Evolutionary conservation across 2,888 invertebrate genomes (phyloP), one percentile per base, ranked within the genome.

Genomic region (Zhuqinia jingwanae): DNA sequence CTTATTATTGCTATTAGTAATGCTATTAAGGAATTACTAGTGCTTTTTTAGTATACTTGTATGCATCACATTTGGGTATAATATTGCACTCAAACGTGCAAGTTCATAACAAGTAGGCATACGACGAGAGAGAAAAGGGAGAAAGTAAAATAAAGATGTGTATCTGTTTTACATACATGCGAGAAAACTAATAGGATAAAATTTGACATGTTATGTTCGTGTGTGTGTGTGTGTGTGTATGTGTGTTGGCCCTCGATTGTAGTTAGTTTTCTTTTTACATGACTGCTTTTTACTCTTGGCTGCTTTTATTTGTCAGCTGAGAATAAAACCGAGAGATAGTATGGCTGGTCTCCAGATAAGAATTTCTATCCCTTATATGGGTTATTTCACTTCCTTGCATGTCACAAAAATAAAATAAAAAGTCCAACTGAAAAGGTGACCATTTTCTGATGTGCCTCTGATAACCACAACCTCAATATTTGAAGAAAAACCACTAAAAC

Each of bases 171-270:
- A 15, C 63, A 63, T 63, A n/a, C 42, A 45, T 45, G 68, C 68
- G n/a, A n/a, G n/a, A 68, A 65, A 68, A 68, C 45, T 45, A 68
- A 68, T 68, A 45, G 13, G 22, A 68, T 68, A 45, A 42, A 65
- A 65, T 65, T 45, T 68, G 68, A 68, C 68, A 45, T 45, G 68
- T 68, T 22, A 22, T 68, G 17, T 45, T 2, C 15, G n/a, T n/a
- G n/a, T 15, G 15, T 50, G 3, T n/a, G n/a, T 50, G 15, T 10
- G 15, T 50, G 13, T 50, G 13, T 50, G 36, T 5, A 13, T 50
- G n/a, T n/a, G n/a, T n/a, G n/a, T n/a, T n/a, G n/a, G n/a, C n/a
- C n/a, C n/a, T n/a, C n/a, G n/a, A n/a, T n/a, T n/a, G n/a, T n/a
- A n/a, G n/a, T n/a, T n/a, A n/a, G n/a, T n/a, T n/a, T n/a, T n/a